Base-by-base conservation (phyloP, 1,140 invertebrate species). In the Drosophila ficusphila region DNA sequence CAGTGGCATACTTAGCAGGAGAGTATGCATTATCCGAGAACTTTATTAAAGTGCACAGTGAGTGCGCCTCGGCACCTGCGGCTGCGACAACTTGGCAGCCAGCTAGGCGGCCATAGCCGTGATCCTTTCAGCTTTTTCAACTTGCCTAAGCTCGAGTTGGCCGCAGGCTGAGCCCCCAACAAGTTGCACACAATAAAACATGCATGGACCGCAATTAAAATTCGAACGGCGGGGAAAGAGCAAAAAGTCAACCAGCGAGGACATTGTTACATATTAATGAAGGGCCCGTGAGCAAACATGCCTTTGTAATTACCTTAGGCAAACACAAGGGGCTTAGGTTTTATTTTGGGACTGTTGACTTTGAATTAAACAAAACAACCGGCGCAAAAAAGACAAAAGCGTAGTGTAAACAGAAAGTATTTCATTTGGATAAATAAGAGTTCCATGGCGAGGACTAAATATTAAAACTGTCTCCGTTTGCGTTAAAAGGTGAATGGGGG, bases 281-380 rank as follows among this genome's bases (percentile, higher is more conserved):
- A 74, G 65, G 79, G 49, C 57, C 34, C 65, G 46, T 69, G 64
- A 72, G 39, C 60, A 85, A 86, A 76, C 75, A 86, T 57, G 62
- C 64, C 58, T 33, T 39, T 49, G 49, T 53, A 85, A 85, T 86
- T 79, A 85, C 69, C 81, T 76, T 52, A 48, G 53, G 58, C 58
- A 67, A 81, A 86, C 76, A 85, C 58, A 62, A 42, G 34, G 39
- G 27, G 53, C 23, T 56, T 54, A 27, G 39, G 36, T 38, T 41
- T 74, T 62, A 60, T 49, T 68, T 67, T 25, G 25, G 42, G 51
- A 42, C 27, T 83, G 82, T 85, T 85, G 78, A 76, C 72, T 77
- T 86, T 86, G 76, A 79, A 86, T 86, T 86, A 81, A 73, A 52
- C 47, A 67, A 86, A 85, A 68, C 65, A 62, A 38, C 46, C 25